Conservation (phyloP, 2,888 invertebrate species). For the Meiosimyza platycephala region DNA sequence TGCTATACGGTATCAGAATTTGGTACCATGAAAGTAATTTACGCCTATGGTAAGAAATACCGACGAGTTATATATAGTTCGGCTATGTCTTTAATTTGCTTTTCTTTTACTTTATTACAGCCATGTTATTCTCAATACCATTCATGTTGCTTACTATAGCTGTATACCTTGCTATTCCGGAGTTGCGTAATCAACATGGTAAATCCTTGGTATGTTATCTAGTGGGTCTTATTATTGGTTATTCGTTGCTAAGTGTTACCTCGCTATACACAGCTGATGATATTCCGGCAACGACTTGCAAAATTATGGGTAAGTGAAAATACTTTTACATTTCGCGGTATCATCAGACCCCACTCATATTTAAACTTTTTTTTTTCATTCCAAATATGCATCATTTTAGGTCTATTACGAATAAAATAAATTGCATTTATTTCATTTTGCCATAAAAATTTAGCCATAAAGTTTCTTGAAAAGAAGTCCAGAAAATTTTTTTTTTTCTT, state of each 20-base stretch:
- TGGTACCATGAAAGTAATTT: conserved; percentile 56
- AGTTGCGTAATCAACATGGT: conserved; percentile 80
- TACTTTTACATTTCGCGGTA: too few relatives aligned
- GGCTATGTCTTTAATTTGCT: background rate
- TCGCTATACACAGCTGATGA: conserved; percentile 46
- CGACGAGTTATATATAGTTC: background rate
- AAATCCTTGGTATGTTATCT: conserved; percentile 82
- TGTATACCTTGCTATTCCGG: conserved; percentile 79
- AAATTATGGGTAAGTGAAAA: conserved; percentile 50
- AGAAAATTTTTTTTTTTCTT: too few relatives aligned
- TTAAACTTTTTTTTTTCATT: too few relatives aligned
- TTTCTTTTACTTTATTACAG: conserved; percentile 62
- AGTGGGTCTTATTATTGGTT: conserved; percentile 74
- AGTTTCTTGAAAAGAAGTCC: too few relatives aligned
- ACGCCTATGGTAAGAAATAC: conserved; percentile 56
- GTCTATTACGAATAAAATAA: too few relatives aligned
- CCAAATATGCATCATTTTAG: too few relatives aligned
- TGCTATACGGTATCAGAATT: conserved; percentile 52
- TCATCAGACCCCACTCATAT: too few relatives aligned
- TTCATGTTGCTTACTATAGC: conserved; percentile 79
- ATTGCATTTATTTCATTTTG: too few relatives aligned
- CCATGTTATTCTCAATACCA: conserved; percentile 78
- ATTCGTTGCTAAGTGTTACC: conserved; percentile 69
- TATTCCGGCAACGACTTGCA: conserved; percentile 49
- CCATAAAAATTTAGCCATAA: too few relatives aligned